Base-by-base conservation (phyloP, 1,140 invertebrate genomes). In the Drosophila parvula region DNA sequence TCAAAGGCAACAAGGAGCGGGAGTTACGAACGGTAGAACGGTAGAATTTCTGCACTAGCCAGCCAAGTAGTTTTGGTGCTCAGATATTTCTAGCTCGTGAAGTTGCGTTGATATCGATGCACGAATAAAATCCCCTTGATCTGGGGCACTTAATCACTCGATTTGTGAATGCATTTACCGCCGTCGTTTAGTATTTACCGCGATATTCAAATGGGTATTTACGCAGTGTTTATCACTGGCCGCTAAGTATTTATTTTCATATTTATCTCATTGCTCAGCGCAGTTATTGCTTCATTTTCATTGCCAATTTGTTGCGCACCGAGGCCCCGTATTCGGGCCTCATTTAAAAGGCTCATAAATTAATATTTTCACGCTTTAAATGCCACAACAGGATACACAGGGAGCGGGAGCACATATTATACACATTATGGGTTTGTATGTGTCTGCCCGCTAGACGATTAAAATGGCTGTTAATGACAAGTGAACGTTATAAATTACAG, bases 361-460 rank as follows among this genome's bases (percentile, higher is more conserved):
- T 88, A 86, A 86, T 85, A 85, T 85, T 88, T 88, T 88, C 79
- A 86, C 82, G 82, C 82, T 88, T 86, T 88, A 86, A 86, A 86
- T 86, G 75, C 84, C 84, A 51, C 62, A 59, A 56, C 41, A 53
- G 32, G 44, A 61, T 45, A 41, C n/a, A 32, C 50, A 0, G 16
- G 0, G 4, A 38, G 18, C 47, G 30, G 22, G 57, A 38, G 70
- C 41, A 50, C 64, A 57, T 43, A 56, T 45, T 74, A 50, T 38
- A 45, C 51, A 45, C 60, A 68, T 51, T 51, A 44, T 48, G 38
- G 36, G 38, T 14, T 22, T 63, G 58, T 68, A 4, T 59, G 45
- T 60, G 63, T 60, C 53, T 62, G 73, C 62, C 62, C 45, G 73
- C 68, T 81, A 79, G 78, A 70, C 83, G 83, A 88, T 88, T 88